These are phyloP conservation scores for Microctonus brassicae DNA, from an alignment of 2,888 invertebrate genomes.

Conservation along the genomic window DNA sequence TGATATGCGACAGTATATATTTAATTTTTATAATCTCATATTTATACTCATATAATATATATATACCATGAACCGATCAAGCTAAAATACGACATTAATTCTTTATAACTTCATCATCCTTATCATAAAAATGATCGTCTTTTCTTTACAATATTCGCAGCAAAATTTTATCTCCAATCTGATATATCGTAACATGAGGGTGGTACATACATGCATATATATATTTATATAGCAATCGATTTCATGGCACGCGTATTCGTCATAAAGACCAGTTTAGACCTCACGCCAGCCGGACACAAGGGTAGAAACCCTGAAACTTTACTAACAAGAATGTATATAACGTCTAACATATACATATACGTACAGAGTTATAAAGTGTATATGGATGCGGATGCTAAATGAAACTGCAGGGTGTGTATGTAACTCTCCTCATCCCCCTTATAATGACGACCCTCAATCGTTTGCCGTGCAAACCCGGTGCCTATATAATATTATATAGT, in stretches of 20 bases:
- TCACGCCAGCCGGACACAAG: conserved; percentile 10
- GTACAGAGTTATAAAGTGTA: background rate
- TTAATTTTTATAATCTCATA: too few relatives aligned
- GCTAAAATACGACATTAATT: background rate
- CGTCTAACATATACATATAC: background rate
- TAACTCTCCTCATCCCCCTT: conserved; percentile 29
- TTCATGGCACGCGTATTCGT: conserved; percentile 8
- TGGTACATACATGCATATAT: too few relatives aligned
- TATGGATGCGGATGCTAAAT: background rate
- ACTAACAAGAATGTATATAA: background rate
- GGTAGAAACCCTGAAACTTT: conserved; percentile 4
- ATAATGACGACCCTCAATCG: conserved; percentile 40
- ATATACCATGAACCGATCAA: background rate
- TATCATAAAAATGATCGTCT: background rate
- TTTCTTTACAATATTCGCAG: background rate
- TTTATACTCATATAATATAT: too few relatives aligned
- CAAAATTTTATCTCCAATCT: background rate
- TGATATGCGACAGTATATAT: too few relatives aligned
- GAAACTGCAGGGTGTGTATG: background rate
- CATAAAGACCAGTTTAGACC: conserved; percentile 25
- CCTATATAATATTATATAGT: background rate
- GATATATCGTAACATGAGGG: background rate
- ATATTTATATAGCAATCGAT: background rate
- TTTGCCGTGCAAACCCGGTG: conserved; percentile 29
- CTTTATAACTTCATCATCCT: background rate